Conservation (phyloP, 2,888 invertebrate species). For the Drosophila pseudotalamancana region DNA sequence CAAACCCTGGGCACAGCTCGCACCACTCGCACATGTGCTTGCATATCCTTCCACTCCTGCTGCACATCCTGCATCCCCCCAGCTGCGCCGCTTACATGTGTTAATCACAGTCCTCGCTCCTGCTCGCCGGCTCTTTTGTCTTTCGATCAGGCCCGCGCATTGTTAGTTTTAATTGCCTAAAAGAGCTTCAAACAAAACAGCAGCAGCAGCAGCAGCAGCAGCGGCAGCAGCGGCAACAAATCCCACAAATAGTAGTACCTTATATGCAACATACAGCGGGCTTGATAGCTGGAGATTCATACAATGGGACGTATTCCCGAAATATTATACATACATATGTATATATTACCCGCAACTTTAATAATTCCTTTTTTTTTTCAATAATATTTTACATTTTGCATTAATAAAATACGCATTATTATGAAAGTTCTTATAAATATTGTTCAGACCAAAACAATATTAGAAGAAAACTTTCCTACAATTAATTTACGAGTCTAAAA, state of each 20-base stretch:
- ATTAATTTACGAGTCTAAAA: no score
- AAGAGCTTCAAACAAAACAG: slow-evolving; percentile 66
- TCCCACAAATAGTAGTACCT: slow-evolving; percentile 16
- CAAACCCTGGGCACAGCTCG: slow-evolving; percentile 66
- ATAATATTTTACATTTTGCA: no score
- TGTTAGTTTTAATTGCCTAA: slow-evolving; percentile 80
- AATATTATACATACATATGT: not conserved
- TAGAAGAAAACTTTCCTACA: no score
- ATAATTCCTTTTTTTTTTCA: no score
- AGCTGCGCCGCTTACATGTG: slow-evolving; percentile 78
- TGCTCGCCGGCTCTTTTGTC: slow-evolving; percentile 62
- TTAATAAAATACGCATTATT: no score
- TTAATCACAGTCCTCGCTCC: slow-evolving; percentile 74
- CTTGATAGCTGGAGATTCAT: not conserved
- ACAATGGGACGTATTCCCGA: not conserved
- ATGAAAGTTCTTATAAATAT: no score
- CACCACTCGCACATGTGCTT: slow-evolving; percentile 56
- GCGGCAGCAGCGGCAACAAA: slow-evolving; percentile 7
- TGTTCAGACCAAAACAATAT: no score
- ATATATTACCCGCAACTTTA: not conserved
- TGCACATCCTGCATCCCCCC: slow-evolving; percentile 40
- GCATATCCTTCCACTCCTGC: slow-evolving; percentile 25
- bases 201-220: slow-evolving; percentile 7
- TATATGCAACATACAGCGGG: slow-evolving; percentile 4
- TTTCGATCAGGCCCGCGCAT: slow-evolving; percentile 45